Conservation (phyloP, 2,888 invertebrate genomes). For the Nymphalis urticae region DNA sequence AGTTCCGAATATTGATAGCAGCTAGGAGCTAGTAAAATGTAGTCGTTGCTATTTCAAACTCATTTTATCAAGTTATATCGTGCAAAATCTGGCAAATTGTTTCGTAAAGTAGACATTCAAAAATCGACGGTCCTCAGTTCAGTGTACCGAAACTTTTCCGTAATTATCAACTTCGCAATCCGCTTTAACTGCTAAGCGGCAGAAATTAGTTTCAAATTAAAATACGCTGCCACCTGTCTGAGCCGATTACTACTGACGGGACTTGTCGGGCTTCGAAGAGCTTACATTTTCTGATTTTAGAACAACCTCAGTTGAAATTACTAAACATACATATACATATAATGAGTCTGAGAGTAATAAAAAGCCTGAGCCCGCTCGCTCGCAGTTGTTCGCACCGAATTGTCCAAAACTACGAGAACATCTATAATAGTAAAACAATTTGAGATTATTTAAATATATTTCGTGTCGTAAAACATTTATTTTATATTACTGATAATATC, state of each 20-base stretch:
- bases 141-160: constrained; percentile 49
- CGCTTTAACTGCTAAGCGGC: constrained; percentile 64
- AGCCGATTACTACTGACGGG: constrained; percentile 61
- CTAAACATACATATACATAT: not conserved
- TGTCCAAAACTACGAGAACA: no score
- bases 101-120: constrained; percentile 31
- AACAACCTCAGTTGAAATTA: not conserved
- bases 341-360: not conserved
- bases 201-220: constrained; percentile 74
- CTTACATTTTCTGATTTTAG: constrained; percentile 27
- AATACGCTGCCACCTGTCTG: constrained; percentile 65
- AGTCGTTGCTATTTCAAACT: not conserved
- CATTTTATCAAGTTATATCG: not conserved
- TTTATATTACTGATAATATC: no score
- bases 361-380: not conserved
- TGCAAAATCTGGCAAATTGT: constrained; percentile 24
- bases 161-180: constrained; percentile 73
- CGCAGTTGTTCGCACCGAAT: not conserved
- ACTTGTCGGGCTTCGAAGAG: constrained; percentile 38
- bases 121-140: constrained; percentile 41
- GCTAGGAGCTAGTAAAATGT: not conserved
- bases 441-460: no score
- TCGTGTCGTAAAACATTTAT: no score
- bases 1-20: not conserved
- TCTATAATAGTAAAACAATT: no score